These are phyloP conservation scores for Helicoverpa zea DNA, from an alignment of 1,140 invertebrate genomes.

Conservation along the genomic window DNA sequence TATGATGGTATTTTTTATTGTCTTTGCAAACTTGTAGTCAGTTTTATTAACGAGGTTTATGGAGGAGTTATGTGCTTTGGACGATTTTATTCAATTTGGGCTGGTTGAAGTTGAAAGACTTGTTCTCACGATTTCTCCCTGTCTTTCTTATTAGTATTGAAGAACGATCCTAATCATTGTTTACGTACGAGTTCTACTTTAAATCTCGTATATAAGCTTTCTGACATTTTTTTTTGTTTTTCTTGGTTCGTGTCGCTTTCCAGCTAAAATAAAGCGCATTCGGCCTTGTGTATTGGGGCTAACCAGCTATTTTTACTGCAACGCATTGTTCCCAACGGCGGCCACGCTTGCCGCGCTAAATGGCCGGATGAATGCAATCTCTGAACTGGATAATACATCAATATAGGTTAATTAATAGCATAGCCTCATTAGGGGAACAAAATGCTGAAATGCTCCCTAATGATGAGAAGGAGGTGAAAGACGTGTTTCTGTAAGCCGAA, in stretches of 20 bases:
- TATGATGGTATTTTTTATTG: background rate
- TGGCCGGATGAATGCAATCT: slow-evolving; percentile 5
- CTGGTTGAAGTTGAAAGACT: no score
- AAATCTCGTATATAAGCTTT: background rate
- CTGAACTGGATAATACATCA: background rate
- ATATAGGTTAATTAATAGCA: no score
- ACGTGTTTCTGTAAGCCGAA: background rate
- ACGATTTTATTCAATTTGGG: no score
- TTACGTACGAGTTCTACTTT: background rate
- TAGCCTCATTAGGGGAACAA: no score
- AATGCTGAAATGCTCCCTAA: no score
- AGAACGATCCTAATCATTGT: background rate
- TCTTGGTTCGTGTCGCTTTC: slow-evolving; percentile 42
- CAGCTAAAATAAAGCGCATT: slow-evolving; percentile 50
- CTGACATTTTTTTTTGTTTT: background rate
- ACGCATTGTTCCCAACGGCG: slow-evolving; percentile 47
- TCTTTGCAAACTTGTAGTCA: background rate
- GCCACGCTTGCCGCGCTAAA: background rate
- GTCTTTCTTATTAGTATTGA: no score
- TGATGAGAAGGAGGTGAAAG: no score
- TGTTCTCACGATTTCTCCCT: no score
- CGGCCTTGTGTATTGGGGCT: slow-evolving; percentile 59
- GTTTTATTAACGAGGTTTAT: background rate
- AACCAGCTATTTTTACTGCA: slow-evolving; percentile 60
- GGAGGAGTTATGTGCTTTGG: no score